Conservation (phyloP, 2,888 invertebrate genomes). For the Oithona nana region DNA sequence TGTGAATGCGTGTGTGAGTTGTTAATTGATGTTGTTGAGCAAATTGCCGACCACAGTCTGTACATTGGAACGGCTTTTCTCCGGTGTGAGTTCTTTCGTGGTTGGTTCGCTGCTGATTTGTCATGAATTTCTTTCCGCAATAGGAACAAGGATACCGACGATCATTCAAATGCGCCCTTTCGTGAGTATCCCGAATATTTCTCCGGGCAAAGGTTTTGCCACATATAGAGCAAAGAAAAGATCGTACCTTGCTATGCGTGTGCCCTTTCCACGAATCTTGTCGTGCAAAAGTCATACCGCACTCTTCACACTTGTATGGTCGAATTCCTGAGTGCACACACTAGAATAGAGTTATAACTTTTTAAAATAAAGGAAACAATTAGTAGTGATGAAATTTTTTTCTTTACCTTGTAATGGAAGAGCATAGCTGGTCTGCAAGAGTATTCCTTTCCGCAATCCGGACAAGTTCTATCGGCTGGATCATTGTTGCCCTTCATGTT, state of each 20-base stretch:
- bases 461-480: not conserved
- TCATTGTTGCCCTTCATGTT: not conserved
- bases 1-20: slow-evolving; percentile 14
- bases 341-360: not conserved
- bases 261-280: slow-evolving; percentile 4
- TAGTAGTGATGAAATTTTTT: no score
- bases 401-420: not conserved
- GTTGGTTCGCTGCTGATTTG: slow-evolving; percentile 9
- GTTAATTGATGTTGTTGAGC: slow-evolving; percentile 13
- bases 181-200: slow-evolving; percentile 11
- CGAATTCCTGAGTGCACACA: slow-evolving; percentile 6
- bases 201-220: slow-evolving; percentile 15
- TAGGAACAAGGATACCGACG: slow-evolving; percentile 4
- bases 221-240: slow-evolving; percentile 13
- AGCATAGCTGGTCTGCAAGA: not conserved
- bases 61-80: slow-evolving; percentile 9
- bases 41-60: slow-evolving; percentile 11
- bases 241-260: slow-evolving; percentile 2
- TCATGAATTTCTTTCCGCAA: slow-evolving; percentile 13
- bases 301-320: slow-evolving; percentile 12
- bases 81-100: slow-evolving; percentile 16
- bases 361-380: not conserved
- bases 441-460: not conserved
- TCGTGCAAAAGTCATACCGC: slow-evolving; percentile 5
- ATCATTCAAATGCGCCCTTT: slow-evolving; percentile 9